Base-by-base conservation (phyloP, 2,113 vertebrate genomes). In the Labeo catla region DNA sequence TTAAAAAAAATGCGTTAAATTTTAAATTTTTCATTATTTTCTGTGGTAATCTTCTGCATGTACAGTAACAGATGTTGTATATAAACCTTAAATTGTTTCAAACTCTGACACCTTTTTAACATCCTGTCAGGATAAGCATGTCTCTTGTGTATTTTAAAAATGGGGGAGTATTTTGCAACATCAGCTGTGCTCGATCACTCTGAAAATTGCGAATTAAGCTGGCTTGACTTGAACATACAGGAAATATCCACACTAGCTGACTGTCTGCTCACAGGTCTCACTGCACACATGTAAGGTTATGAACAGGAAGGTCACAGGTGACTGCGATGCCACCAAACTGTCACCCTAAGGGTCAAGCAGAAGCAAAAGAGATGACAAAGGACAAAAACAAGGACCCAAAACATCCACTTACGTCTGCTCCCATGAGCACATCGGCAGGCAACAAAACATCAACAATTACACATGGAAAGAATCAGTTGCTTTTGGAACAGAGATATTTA, bases 391-490 rank as follows among this genome's bases (percentile, higher is more conserved):
- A 50, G 54, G 59, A 68, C 68, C 6, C 65, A 86, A 78, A 84
- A 86, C 63, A 85, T 23, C n/a, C 34, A n/a, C 11, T 12, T 59
- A 80, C 54, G 19, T 77, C 54, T 73, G 16, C 50, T 76, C 83
- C 82, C 72, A 52, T 47, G 84, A 49, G 16, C 61, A 77, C 16
- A 66, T 15, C 0, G 6, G 34, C 43, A 50, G 6, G 34, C 43
- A 50, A 39, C 19, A 70, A 78, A 78, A 49, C 52, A 57, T 57
- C 28, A 61, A 74, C 72, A 23, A 23, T 68, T 70, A 76, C 34
- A 76, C 61, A 68, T 76, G 86, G 74, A 87, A 89, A 84, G n/a
- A 50, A 83, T 52, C 23, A 61, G 84, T 70, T 78, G 79, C 49
- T 63, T 76, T 70, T 76, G 39, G 70, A 73, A 11, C 9, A 5